phyloP scores from a whole-genome alignment of 2,888 invertebrate species.

The Hecatera dysodea region DNA sequence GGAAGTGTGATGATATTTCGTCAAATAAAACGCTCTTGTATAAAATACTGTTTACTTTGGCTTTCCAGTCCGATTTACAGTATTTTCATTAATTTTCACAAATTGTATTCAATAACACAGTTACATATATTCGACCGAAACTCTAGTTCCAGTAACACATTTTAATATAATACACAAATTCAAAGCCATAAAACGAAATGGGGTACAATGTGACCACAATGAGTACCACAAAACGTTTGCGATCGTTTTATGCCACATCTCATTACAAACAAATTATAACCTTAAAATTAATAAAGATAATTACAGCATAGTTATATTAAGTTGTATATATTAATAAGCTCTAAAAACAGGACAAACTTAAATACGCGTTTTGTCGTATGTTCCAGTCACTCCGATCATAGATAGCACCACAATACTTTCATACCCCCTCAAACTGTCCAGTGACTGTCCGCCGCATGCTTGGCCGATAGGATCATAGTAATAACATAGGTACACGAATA shows the following conservation, averaged over 20 bases:
- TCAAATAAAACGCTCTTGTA: constrained; percentile 75
- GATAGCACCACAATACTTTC: constrained; percentile 87
- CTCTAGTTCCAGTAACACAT: constrained; percentile 81
- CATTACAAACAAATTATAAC: constrained; percentile 79
- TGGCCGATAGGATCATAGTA: constrained; percentile 55
- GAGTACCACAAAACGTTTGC: constrained; percentile 66
- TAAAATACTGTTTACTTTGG: constrained; percentile 91
- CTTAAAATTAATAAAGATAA: constrained; percentile 88
- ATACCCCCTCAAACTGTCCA: constrained; percentile 76
- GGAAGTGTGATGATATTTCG: no score
- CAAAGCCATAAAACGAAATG: constrained; percentile 79
- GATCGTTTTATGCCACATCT: constrained; percentile 67
- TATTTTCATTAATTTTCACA: constrained; percentile 86
- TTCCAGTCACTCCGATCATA: constrained; percentile 84
- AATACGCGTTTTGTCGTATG: constrained; percentile 84
- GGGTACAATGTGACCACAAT: constrained; percentile 65
- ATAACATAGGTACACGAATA: constrained; percentile 58
- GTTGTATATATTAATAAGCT: constrained; percentile 90
- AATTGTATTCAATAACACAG: constrained; percentile 88
- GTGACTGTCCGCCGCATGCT: constrained; percentile 77
- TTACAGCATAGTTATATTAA: constrained; percentile 88
- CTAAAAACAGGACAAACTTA: constrained; percentile 89
- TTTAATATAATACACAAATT: constrained; percentile 84
- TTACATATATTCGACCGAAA: constrained; percentile 86
- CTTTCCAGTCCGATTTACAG: constrained; percentile 90